Base-by-base conservation (phyloP, 2,797 vertebrate species). In the Enteromius radiatus region DNA sequence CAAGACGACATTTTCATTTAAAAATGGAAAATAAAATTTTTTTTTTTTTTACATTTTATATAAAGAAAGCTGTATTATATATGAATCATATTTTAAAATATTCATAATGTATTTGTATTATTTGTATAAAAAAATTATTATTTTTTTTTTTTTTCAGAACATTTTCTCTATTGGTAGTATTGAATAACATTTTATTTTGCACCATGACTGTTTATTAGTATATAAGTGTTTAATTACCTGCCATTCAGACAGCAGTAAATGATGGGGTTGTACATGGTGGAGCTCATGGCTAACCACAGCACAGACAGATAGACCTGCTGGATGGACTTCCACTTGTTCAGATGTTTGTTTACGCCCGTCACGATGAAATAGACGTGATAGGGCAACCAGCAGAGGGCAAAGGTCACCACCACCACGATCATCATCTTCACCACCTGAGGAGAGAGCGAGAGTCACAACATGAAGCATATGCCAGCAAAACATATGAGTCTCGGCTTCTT, bases 391-490 rank as follows among this genome's bases (percentile, higher is more conserved):
- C 96, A 97, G 87, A 96, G 80, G 0, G 96, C 96, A 90, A 97
- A 97, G 19, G 94, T 96, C 89, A 96, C 88, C 84, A 97, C 96
- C 1, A 97, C 96, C 21, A 97, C 92, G 65, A 97, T 96, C 96
- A 97, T 97, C 96, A 96, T 97, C 93, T 97, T 97, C 84, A 97
- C 96, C 86, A 97, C 95, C 96, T 97, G 90, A 85, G 89, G 85
- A 89, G 84, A 84, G 61, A 86, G 86, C 63, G 15, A 82, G 84
- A 36, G 17, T 63, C 78, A 47, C 41, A 73, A 26, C 5, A 21
- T 9, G 21, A 81, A 74, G 56, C 28, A 61, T 33, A 33, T 71
- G 52, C 41, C 8, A 7, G 2, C n/a, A 47, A 52, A 74, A 23
- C 59, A 45, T 3, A 61, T 9, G 61, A 1, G 10, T 64, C 49